Evolutionary conservation across 2,797 vertebrate species (phyloP).

Genomic region (Hirundo rustica): DNA sequence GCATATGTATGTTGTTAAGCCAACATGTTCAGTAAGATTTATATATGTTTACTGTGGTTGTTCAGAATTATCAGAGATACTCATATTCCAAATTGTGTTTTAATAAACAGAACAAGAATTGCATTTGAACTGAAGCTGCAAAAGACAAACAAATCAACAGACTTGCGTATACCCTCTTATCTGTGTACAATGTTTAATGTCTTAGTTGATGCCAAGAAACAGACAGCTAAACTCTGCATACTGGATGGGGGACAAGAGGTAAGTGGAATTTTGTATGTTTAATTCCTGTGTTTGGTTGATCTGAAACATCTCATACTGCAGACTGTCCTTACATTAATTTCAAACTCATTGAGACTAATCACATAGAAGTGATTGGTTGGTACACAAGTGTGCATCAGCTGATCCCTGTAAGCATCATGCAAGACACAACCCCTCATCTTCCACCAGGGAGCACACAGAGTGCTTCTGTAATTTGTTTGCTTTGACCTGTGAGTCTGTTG

Average conservation of each 20-base stretch:
- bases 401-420: not conserved
- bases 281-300: not conserved
- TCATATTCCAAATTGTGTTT: slow-evolving; percentile 55
- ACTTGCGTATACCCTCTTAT: slow-evolving; percentile 87
- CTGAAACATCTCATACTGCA: not conserved
- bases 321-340: not conserved
- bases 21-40: not conserved
- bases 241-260: slow-evolving; percentile 93
- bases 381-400: not conserved
- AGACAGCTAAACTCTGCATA: slow-evolving; percentile 91
- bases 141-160: slow-evolving; percentile 88
- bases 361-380: not conserved
- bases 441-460: not conserved
- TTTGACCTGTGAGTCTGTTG: slow-evolving; percentile 7
- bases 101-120: slow-evolving; percentile 86
- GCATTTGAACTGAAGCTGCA: slow-evolving; percentile 93
- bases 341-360: not conserved
- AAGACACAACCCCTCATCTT: not conserved
- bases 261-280: slow-evolving; percentile 18
- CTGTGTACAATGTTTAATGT: slow-evolving; percentile 98
- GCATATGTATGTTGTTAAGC: not conserved
- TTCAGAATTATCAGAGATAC: not conserved
- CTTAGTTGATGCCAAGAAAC: slow-evolving; percentile 90
- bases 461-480: slow-evolving; percentile 23
- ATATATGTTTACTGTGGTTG: not conserved